phyloP scores from a whole-genome alignment of 2,888 invertebrate genomes.

The Agrypnus murinus region DNA sequence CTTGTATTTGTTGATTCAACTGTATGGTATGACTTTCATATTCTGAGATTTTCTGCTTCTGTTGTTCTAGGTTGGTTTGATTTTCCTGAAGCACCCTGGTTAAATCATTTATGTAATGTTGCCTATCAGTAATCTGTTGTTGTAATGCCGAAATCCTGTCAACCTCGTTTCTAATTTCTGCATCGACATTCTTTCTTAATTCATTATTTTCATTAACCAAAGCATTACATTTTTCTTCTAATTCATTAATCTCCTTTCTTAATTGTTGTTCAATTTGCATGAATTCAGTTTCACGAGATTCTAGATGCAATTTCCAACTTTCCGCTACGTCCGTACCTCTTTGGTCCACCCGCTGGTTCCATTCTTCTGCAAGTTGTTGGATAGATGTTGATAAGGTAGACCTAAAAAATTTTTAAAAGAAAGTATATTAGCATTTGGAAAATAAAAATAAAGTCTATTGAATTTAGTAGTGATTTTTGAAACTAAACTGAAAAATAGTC shows the following conservation, averaged over 20 bases:
- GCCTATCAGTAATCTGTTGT: conserved; percentile 65
- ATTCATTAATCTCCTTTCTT: conserved; percentile 72
- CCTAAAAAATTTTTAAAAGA: conserved; percentile 15
- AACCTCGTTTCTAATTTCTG: conserved; percentile 68
- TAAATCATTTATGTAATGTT: conserved; percentile 64
- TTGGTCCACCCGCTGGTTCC: conserved; percentile 77
- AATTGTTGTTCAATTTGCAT: conserved; percentile 73
- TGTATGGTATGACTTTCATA: conserved; percentile 29
- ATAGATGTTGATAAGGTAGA: conserved; percentile 51
- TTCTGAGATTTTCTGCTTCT: conserved; percentile 52
- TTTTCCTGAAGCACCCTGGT: conserved; percentile 60
- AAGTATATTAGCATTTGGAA: not conserved
- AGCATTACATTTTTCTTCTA: conserved; percentile 70
- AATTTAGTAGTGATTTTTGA: too few relatives aligned
- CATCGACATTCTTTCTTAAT: conserved; percentile 68
- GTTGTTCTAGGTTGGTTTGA: conserved; percentile 59
- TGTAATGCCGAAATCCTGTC: conserved; percentile 67
- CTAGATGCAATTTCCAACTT: conserved; percentile 81
- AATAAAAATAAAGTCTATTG: not conserved
- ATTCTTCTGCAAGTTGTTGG: conserved; percentile 66
- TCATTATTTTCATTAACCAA: conserved; percentile 69
- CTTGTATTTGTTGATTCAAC: conserved; percentile 31
- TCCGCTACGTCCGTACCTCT: conserved; percentile 81
- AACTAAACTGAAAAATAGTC: too few relatives aligned
- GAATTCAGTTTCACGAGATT: conserved; percentile 78